Evolutionary conservation across 37 sponge, comb jelly and placozoan genomes (phyloP), one percentile per base, ranked within the genome.

Genomic region (Lycopodina hypogea): DNA sequence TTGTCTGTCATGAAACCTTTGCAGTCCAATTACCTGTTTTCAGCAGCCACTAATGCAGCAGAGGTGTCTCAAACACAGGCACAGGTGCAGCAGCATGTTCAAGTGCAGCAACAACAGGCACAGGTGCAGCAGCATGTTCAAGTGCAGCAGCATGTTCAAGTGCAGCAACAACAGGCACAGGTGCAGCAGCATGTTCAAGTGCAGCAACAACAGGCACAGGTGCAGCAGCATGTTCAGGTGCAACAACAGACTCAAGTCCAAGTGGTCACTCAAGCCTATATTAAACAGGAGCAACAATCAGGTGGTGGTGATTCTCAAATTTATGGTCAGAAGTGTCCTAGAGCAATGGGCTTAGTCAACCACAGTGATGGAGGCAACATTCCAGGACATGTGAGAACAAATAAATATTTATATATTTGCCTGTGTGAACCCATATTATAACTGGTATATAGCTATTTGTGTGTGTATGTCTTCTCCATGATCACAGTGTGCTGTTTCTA

Each of bases 21-120:
- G 29, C 64, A 61, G 24, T 60, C 29, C 61, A 63, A 42, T 29
- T 76, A 39, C 77, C 22, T 53, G 57, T 53, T 74, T 51, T 30
- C 66, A 4, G 66, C 33, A 30, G 32, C 70, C 42, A 41, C 45
- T 11, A 71, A 36, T 35, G 69, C 81, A 8, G 81, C 56, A 3
- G 71, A 45, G 3, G 38, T 7, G 15, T 69, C 40, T 62, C 65
- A 64, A n/a, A 30, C 77, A 4, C 65, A 64, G 30, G 62, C 77
- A 36, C n/a, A n/a, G n/a, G n/a, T n/a, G n/a, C 64, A 77, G 53
- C 62, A 60, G 11, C 70, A 70, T 14, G 70, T 45, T 6, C 65
- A 61, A 11, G 39, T 37, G 19, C 76, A 75, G n/a, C n/a, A n/a
- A n/a, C n/a, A n/a, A n/a, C n/a, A n/a, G n/a, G n/a, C n/a, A n/a